Evolutionary conservation across 2,113 vertebrate genomes (phyloP), one percentile per base, ranked within the genome.

Genomic region (Tragelaphus buxtoni): DNA sequence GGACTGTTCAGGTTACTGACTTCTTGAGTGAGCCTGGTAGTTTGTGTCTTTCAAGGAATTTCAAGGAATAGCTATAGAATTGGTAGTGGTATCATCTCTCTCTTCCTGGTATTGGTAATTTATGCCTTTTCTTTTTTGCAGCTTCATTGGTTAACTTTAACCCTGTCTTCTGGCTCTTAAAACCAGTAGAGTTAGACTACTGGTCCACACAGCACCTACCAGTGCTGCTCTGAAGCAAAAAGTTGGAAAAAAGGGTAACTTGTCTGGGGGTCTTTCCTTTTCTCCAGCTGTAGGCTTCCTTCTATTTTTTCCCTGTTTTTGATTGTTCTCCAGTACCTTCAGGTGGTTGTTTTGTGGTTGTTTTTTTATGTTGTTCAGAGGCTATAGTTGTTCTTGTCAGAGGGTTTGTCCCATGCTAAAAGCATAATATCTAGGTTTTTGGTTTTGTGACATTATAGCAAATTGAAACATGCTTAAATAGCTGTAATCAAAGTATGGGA

Each of bases 381-480:
- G 17, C 49, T 94, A n/a, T 84, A 51, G 7, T 87, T 93, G n/a
- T 79, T 95, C 94, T 82, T 55, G 1, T 89, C 74, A 87, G 28
- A 90, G 9, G 32, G 3, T 61, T 90, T 79, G 87, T 55, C 47
- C 8, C 35, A 0, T 72, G 30, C 4, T 93, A 10, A 63, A 96
- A 79, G 74, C 51, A 28, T 47, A 93, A 83, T 97, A 22, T 87
- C 87, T 61, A 28, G 18, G 14, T 35, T 95, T 94, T 91, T 94
- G 76, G 47, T 94, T 97, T 97, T 95, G 26, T 94, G 89, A 58
- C 39, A 82, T 92, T 95, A 39, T 79, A 86, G 39, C 76, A 84
- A 97, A 94, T 72, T 82, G 84, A 96, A 88, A 88, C 39, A 26
- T 83, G 56, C 22, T 97, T 72, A 89, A 87, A 56, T 90, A 76